phyloP scores from a whole-genome alignment of 2,113 vertebrate genomes.

The Clarias gariepinus region DNA sequence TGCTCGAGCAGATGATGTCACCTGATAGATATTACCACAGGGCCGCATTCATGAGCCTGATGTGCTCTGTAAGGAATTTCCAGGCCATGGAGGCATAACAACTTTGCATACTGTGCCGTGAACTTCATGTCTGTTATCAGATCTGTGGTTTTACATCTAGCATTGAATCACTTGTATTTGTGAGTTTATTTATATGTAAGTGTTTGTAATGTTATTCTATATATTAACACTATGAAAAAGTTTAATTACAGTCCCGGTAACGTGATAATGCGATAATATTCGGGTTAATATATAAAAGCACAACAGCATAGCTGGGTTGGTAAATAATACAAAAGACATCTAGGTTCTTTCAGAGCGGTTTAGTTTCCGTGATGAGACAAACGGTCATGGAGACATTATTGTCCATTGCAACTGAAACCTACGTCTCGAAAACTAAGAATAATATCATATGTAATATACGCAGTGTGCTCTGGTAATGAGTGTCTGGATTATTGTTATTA shows the following conservation, averaged over 20 bases:
- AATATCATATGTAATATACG: not conserved
- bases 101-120: not conserved
- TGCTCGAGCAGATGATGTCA: constrained; percentile 41
- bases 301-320: too few relatives aligned
- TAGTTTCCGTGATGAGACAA: not conserved
- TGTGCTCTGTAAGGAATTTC: constrained; percentile 37
- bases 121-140: not conserved
- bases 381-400: not conserved
- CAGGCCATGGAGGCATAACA: not conserved
- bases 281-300: not conserved
- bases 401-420: not conserved
- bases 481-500: constrained; percentile 2
- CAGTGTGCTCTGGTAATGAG: not conserved
- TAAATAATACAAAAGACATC: not conserved
- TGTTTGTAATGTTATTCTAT: not conserved
- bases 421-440: not conserved
- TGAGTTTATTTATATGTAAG: not conserved
- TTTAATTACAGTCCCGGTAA: not conserved
- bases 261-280: not conserved
- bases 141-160: not conserved
- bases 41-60: constrained; percentile 1
- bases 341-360: too few relatives aligned
- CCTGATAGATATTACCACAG: constrained; percentile 9
- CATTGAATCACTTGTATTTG: not conserved
- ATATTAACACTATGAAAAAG: not conserved